Evolutionary conservation across 2,797 vertebrate species (phyloP).

Genomic region (Acipenser ruthenus): DNA sequence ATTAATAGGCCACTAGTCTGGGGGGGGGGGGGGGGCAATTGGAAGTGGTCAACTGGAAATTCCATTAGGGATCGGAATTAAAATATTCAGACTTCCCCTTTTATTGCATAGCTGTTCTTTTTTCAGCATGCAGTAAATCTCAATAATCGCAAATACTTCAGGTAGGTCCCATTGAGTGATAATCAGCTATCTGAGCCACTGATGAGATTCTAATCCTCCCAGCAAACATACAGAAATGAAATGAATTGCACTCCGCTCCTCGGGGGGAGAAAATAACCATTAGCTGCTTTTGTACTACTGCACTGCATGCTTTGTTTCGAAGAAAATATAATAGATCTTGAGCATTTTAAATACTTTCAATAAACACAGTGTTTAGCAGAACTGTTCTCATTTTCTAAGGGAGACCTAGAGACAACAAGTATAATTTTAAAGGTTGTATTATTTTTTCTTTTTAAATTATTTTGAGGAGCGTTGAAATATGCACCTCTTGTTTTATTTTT

Average conservation of each 20-base stretch:
- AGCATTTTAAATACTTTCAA: background rate
- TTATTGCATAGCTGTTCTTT: conserved; percentile 6
- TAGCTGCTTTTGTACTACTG: background rate
- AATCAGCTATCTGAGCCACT: background rate
- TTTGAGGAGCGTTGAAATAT: too few species aligned
- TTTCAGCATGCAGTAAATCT: conserved; percentile 6
- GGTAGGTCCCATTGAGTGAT: conserved; percentile 4
- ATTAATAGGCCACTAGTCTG: too few species aligned
- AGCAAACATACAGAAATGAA: background rate
- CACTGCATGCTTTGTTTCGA: background rate
- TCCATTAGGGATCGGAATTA: too few species aligned
- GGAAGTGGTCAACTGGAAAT: too few species aligned
- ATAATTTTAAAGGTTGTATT: too few species aligned
- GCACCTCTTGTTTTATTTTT: too few species aligned
- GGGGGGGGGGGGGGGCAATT: too few species aligned
- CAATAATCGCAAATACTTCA: conserved; percentile 2
- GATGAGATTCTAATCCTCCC: background rate
- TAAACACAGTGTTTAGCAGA: too few species aligned
- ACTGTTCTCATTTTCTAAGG: too few species aligned
- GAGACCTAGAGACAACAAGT: too few species aligned
- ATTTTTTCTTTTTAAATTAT: too few species aligned
- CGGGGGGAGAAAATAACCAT: background rate
- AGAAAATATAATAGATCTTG: background rate
- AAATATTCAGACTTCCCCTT: background rate
- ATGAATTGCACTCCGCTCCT: background rate